Conservation (phyloP, 2,888 invertebrate species). For the Troides oblongomaculatus region DNA sequence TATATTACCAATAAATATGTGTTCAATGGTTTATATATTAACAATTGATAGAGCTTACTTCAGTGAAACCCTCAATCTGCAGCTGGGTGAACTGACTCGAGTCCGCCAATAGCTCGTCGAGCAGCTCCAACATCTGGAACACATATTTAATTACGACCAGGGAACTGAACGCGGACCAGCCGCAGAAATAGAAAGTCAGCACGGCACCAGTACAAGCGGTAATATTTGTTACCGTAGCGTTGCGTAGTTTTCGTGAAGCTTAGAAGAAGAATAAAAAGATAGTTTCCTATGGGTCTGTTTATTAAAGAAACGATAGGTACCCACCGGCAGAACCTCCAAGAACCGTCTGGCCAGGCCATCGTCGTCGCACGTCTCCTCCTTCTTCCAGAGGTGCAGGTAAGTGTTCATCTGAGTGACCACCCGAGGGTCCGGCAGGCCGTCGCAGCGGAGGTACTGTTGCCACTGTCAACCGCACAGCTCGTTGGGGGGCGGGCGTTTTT, state of each 20-base stretch:
- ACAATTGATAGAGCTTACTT: slow-evolving; percentile 48
- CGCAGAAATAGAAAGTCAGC: too few species aligned
- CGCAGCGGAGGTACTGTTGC: slow-evolving; percentile 79
- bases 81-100: slow-evolving; percentile 53
- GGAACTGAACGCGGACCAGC: too few species aligned
- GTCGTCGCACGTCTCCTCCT: slow-evolving; percentile 59
- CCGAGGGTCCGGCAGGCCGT: slow-evolving; percentile 81
- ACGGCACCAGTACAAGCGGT: too few species aligned
- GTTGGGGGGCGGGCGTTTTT: too few species aligned
- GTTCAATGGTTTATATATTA: too few species aligned
- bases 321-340: slow-evolving; percentile 72
- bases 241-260: too few species aligned
- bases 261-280: neutral
- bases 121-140: slow-evolving; percentile 73
- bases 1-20: too few species aligned
- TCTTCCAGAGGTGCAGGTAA: slow-evolving; percentile 78
- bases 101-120: slow-evolving; percentile 74
- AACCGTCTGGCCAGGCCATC: slow-evolving; percentile 69
- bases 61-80: slow-evolving; percentile 67
- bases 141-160: too few species aligned
- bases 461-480: slow-evolving; percentile 60
- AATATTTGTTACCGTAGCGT: too few species aligned
- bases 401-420: slow-evolving; percentile 79
- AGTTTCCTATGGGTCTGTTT: neutral
- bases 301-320: slow-evolving; percentile 24